phyloP scores from a whole-genome alignment of 92 coral and sea anemone genomes.

The Plumapathes pennacea region DNA sequence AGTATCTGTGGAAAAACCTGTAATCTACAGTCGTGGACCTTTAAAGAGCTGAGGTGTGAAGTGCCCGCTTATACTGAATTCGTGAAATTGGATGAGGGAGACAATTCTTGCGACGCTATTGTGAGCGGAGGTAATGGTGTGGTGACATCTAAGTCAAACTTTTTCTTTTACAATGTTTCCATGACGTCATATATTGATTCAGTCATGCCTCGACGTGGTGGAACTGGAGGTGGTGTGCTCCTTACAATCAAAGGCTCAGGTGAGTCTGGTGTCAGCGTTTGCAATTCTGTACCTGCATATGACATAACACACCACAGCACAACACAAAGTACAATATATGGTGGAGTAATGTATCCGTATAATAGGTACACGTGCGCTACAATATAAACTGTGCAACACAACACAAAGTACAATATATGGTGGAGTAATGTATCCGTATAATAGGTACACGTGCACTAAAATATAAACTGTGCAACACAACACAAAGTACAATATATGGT shows the following conservation, averaged over 20 bases:
- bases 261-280: conserved; percentile 37
- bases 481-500: too few relatives aligned
- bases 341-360: too few relatives aligned
- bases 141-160: conserved; percentile 16
- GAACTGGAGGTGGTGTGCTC: conserved; percentile 82
- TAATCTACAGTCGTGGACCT: conserved; percentile 13
- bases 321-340: too few relatives aligned
- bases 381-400: too few relatives aligned
- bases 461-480: too few relatives aligned
- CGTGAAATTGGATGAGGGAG: conserved; percentile 6
- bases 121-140: conserved; percentile 24
- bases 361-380: too few relatives aligned
- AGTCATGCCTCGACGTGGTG: conserved; percentile 79
- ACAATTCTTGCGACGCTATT: conserved; percentile 33
- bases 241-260: conserved; percentile 73
- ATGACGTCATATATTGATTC: conserved; percentile 66
- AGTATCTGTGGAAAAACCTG: conserved; percentile 48
- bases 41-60: conserved; percentile 35
- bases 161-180: conserved; percentile 59
- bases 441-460: too few relatives aligned
- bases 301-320: too few relatives aligned
- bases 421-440: too few relatives aligned
- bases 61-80: conserved; percentile 52
- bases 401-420: too few relatives aligned
- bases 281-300: too few relatives aligned